These are phyloP conservation scores for Nomada ruficornis DNA, from an alignment of 2,888 invertebrate genomes.

Conservation along the genomic window DNA sequence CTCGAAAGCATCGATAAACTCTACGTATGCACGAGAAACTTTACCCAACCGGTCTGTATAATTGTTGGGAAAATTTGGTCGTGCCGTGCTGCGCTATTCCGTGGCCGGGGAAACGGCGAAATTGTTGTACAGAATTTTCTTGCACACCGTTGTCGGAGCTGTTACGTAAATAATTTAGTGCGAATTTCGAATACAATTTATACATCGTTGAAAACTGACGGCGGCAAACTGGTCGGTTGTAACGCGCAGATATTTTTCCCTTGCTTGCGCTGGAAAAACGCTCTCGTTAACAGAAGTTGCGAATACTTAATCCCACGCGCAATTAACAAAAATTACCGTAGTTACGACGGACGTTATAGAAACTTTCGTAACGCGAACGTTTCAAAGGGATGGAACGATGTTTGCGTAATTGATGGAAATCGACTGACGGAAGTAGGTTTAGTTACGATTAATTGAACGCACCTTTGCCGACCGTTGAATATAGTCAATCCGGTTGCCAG, in stretches of 20 bases:
- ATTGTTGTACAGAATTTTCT: no score
- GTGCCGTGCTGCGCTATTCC: background rate
- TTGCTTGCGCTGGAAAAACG: background rate
- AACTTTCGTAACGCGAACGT: background rate
- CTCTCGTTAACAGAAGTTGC: conserved; percentile 3
- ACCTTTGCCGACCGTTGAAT: background rate
- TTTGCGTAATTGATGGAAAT: conserved; percentile 19
- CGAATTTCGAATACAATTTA: background rate
- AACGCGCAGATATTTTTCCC: no score
- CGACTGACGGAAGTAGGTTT: background rate
- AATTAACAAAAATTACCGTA: background rate
- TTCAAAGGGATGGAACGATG: background rate
- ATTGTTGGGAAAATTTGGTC: conserved; percentile 27
- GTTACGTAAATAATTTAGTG: no score
- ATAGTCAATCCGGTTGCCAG: conserved; percentile 1
- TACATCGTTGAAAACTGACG: background rate
- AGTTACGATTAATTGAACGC: conserved; percentile 19
- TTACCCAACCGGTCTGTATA: conserved; percentile 5
- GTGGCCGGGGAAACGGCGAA: no score
- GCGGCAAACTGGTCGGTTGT: background rate
- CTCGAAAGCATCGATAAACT: conserved; percentile 17
- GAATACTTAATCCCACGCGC: background rate
- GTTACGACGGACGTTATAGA: background rate
- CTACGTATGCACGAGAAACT: background rate
- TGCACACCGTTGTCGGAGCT: no score